phyloP scores from a whole-genome alignment of 2,113 vertebrate genomes.

The Zapornia atra region DNA sequence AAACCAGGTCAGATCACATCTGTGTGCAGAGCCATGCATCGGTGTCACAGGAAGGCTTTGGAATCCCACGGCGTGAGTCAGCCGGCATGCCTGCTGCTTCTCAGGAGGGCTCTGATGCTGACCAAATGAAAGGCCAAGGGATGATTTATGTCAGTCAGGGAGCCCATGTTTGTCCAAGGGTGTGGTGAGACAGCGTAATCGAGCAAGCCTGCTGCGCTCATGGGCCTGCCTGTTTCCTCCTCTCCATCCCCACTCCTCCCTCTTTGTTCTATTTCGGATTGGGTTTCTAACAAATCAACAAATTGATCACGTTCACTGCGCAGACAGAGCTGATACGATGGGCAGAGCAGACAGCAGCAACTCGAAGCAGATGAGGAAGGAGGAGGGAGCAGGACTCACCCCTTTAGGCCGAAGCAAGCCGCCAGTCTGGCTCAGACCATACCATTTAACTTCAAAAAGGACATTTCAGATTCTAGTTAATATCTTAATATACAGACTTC shows the following conservation, averaged over 20 bases:
- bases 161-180: not conserved
- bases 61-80: not conserved
- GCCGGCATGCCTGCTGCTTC: not conserved
- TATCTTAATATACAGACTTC: not conserved
- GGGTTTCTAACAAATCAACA: not conserved
- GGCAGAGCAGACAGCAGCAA: not conserved
- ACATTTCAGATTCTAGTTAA: not conserved
- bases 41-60: not conserved
- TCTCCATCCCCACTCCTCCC: not conserved
- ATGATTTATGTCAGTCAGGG: not conserved
- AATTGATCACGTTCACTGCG: not conserved
- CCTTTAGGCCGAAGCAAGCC: not conserved
- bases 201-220: not conserved
- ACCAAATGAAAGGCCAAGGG: accelerated
- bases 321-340: not conserved
- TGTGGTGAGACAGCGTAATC: not conserved
- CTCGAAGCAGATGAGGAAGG: not conserved
- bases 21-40: accelerated
- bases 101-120: not conserved
- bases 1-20: not conserved
- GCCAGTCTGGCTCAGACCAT: not conserved
- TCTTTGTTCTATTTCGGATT: not conserved
- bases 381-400: not conserved
- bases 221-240: not conserved
- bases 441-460: not conserved